phyloP scores from a whole-genome alignment of 2,888 invertebrate species.

The Hypercompe scribonia region DNA sequence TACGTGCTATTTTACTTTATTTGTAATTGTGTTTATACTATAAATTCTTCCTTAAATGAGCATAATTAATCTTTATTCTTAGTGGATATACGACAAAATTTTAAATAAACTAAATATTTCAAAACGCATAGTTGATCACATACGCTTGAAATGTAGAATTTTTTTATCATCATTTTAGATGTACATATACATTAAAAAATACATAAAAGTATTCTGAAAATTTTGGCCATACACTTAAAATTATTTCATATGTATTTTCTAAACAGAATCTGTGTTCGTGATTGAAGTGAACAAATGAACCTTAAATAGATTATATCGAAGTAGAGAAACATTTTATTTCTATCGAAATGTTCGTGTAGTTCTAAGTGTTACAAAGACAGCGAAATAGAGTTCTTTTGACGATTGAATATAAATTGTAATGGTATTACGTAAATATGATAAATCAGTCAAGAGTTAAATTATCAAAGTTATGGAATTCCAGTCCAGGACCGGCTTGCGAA shows the following conservation, averaged over 20 bases:
- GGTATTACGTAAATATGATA: too few species aligned
- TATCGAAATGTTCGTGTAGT: background rate
- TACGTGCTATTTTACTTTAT: too few species aligned
- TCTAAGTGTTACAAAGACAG: background rate
- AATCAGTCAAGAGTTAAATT: too few species aligned
- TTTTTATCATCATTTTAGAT: too few species aligned
- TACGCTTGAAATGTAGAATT: too few species aligned
- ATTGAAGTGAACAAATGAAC: background rate
- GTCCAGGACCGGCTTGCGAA: too few species aligned
- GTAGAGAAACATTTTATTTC: background rate
- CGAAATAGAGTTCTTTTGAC: slow-evolving; percentile 1
- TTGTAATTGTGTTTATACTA: too few species aligned
- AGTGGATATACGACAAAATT: too few species aligned
- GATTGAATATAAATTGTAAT: background rate
- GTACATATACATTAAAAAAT: background rate
- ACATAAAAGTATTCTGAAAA: background rate
- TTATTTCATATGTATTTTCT: background rate
- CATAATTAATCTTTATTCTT: background rate
- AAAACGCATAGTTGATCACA: background rate
- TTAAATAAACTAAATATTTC: too few species aligned
- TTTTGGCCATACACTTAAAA: background rate
- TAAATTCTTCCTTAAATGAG: too few species aligned
- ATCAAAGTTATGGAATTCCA: too few species aligned
- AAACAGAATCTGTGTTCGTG: background rate
- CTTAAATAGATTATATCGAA: background rate